Evolutionary conservation across 2,888 invertebrate genomes (phyloP).

Genomic region (Amblyteles armatorius): DNA sequence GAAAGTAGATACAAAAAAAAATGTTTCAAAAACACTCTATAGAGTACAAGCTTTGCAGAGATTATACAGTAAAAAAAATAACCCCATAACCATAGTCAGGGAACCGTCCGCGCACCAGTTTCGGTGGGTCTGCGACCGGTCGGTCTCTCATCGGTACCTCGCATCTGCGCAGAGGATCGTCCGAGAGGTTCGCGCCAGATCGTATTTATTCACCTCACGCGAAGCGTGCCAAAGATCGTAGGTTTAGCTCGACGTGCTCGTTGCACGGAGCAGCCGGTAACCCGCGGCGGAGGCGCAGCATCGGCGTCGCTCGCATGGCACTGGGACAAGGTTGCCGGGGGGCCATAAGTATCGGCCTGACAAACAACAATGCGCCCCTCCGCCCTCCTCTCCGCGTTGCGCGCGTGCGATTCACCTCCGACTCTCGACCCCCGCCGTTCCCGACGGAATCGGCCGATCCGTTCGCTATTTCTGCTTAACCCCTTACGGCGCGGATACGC

Average conservation of each 20-base stretch:
- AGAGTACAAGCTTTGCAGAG: too few species aligned
- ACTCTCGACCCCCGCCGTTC: slow-evolving; percentile 63
- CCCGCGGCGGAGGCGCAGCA: slow-evolving; percentile 1
- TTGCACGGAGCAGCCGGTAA: slow-evolving; percentile 27
- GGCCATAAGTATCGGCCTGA: slow-evolving; percentile 82
- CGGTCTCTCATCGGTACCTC: too few species aligned
- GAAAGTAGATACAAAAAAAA: too few species aligned
- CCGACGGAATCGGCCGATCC: slow-evolving; percentile 26
- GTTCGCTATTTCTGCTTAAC: slow-evolving; percentile 25
- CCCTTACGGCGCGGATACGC: slow-evolving; percentile 23
- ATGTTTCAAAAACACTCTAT: too few species aligned
- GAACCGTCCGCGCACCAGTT: too few species aligned
- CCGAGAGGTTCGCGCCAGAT: neutral
- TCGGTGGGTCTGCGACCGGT: too few species aligned
- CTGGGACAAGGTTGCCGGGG: slow-evolving; percentile 83
- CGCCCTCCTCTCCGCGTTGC: slow-evolving; percentile 57
- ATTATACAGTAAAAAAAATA: too few species aligned
- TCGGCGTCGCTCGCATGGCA: slow-evolving; percentile 74
- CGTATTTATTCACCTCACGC: slow-evolving; percentile 42
- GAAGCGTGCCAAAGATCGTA: neutral
- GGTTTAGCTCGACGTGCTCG: slow-evolving; percentile 35
- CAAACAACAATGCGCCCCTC: slow-evolving; percentile 81
- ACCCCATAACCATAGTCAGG: too few species aligned
- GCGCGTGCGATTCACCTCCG: slow-evolving; percentile 69
- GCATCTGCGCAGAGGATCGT: too few species aligned